Percentiles rank a stretch among this genome's conserved stretches.
Conservation (phyloP, 92 coral and sea anemone genomes). For the Zoanthus gigantus region DNA sequence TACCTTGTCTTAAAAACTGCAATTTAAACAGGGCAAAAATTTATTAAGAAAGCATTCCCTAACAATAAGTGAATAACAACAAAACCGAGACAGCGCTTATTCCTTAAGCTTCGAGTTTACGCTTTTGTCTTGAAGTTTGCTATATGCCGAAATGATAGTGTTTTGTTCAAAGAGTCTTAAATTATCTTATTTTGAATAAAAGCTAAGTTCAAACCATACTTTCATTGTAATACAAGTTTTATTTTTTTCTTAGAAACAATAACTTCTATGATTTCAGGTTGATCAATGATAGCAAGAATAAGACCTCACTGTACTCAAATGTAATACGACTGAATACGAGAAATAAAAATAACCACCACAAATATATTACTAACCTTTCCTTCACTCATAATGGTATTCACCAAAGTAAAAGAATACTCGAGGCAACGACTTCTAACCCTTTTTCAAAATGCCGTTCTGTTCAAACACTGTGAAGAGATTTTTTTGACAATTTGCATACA, state of each 20-base stretch:
- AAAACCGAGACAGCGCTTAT: background rate
- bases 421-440: background rate
- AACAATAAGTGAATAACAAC: background rate
- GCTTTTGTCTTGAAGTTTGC: background rate
- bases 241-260: conserved; percentile 15
- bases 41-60: background rate
- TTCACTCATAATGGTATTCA: conserved; percentile 36
- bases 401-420: conserved; percentile 3
- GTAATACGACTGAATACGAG: background rate
- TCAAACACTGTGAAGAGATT: conserved; percentile 38
- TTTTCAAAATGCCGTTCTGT: conserved; percentile 17
- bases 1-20: background rate
- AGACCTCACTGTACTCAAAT: background rate
- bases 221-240: background rate
- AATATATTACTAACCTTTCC: conserved; percentile 29
- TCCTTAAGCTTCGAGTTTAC: background rate
- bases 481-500: conserved; percentile 36
- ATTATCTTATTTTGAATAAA: background rate
- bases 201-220: background rate
- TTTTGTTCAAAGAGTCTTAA: background rate
- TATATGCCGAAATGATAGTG: background rate
- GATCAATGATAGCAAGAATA: background rate
- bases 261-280: background rate
- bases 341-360: background rate
- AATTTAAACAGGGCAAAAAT: background rate